phyloP scores from a whole-genome alignment of 2,797 vertebrate genomes.

The Coluber constrictor region DNA sequence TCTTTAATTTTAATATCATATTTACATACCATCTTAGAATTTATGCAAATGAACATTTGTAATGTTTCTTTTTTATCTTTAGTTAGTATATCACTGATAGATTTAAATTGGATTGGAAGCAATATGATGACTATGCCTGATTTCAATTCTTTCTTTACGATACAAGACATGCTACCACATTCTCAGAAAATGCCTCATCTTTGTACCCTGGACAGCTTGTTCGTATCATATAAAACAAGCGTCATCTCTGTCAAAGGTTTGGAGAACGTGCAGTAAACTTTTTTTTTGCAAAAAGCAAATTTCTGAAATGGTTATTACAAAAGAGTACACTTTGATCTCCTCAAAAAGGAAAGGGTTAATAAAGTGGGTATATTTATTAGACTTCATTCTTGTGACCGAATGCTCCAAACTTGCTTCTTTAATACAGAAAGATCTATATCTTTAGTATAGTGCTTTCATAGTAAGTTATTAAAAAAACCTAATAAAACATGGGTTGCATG shows the following conservation, averaged over 20 bases:
- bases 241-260: not conserved
- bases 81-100: not conserved
- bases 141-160: not conserved
- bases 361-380: not conserved
- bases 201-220: not conserved
- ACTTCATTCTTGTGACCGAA: slow-evolving; percentile 16
- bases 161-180: not conserved
- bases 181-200: not conserved
- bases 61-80: not conserved
- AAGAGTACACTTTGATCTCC: slow-evolving; percentile 24
- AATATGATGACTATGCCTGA: not conserved
- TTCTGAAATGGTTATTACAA: not conserved
- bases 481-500: slow-evolving; percentile 5
- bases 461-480: not conserved
- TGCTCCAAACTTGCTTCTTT: slow-evolving; percentile 11
- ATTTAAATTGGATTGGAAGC: not conserved
- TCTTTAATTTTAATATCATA: not conserved
- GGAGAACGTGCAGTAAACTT: not conserved
- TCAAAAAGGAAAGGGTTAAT: not conserved
- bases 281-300: not conserved
- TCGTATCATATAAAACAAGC: not conserved
- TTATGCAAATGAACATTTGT: not conserved
- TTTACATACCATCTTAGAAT: not conserved
- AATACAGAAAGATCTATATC: slow-evolving; percentile 10
- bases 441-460: slow-evolving; percentile 20